Base-by-base conservation (phyloP, 1,140 invertebrate genomes). In the Rhynchophorus ferrugineus region DNA sequence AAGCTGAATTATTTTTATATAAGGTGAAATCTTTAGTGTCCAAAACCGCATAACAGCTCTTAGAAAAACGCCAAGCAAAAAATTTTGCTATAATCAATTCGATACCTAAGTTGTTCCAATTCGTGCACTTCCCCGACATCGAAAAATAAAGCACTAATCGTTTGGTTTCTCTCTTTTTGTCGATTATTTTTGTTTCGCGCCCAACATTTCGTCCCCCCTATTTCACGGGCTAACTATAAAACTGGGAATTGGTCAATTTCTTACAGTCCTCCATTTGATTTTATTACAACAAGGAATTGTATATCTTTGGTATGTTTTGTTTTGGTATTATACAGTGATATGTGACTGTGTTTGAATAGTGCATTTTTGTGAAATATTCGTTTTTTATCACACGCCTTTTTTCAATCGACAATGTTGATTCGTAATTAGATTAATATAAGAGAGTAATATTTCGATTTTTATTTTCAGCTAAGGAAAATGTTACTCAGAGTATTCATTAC, bases 91-190 rank as follows among this genome's bases (percentile, higher is more conserved):
- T 42, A 61, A 61, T 61, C 59, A 56, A 61, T 61, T 61, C 54
- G 59, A 59, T 57, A 43, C 57, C 41, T 59, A 49, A 59, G 57
- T 57, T 49, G 59, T 58, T 61, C 48, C 54, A 61, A 54, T 61
- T 57, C 48, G 57, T 56, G 54, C 50, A 59, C 56, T 58, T 60
- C 52, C 52, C 50, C 52, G 58, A 57, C 34, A 50, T 48, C 42
- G 17, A 43, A 61, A 58, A 56, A 46, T 49, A 41, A 49, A 51
- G 22, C 43, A 54, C 48, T 48, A 52, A 58, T 58, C 41, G 38
- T 48, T 56, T 58, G 50, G 55, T 61, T 61, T 61, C 59, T 61
- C 59, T 59, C 53, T 59, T 58, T 59, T 61, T 61, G 43, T 22
- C 39, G 47, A 35, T 48, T 54, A 39, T 56, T 24, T 43, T 54